Percentiles rank a stretch among this genome's conserved stretches.
phyloP scores from a whole-genome alignment of 2,797 vertebrate genomes.

The Sebastes alutus region DNA sequence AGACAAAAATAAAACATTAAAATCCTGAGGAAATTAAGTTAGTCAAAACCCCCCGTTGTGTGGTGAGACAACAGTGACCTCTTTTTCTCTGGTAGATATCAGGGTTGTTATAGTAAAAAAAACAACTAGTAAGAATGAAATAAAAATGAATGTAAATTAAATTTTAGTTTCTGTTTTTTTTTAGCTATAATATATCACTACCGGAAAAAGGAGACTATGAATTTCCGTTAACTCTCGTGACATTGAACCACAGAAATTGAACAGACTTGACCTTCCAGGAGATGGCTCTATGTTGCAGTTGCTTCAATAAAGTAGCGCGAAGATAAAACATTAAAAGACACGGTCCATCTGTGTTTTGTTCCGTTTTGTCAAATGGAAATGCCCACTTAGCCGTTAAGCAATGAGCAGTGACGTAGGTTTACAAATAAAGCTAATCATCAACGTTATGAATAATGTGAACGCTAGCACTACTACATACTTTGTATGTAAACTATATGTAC shows the following conservation, averaged over 20 bases:
- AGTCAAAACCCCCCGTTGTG: background rate
- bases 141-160: background rate
- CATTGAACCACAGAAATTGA: background rate
- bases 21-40: background rate
- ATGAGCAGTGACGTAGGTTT: no score
- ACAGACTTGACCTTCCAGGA: background rate
- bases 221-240: background rate
- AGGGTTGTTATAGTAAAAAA: background rate
- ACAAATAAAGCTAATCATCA: no score
- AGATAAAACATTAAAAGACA: background rate
- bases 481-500: no score
- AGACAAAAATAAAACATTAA: background rate
- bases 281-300: background rate
- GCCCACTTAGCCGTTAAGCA: no score
- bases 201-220: no score
- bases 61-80: background rate
- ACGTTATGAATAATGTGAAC: no score
- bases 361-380: rapidly evolving
- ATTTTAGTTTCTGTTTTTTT: no score
- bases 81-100: background rate
- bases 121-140: no score
- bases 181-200: background rate
- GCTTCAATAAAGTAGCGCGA: background rate
- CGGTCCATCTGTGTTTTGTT: no score
- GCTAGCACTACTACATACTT: no score